Conservation (phyloP, 2,113 vertebrate species). For the Anguilla japonica region DNA sequence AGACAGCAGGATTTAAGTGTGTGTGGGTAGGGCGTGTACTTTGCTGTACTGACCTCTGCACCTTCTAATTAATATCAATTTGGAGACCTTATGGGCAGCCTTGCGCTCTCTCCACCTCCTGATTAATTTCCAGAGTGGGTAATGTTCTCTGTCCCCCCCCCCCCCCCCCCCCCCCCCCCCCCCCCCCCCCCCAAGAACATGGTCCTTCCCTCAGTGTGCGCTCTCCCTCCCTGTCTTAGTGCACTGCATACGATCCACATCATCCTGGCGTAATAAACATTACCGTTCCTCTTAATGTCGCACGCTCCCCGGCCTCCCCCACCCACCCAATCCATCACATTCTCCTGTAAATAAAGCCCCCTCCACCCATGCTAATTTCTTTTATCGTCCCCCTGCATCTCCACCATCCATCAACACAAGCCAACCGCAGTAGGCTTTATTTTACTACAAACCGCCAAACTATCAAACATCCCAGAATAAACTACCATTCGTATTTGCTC, state of each 20-base stretch:
- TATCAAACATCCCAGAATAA: conserved; percentile 17
- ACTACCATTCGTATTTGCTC: conserved; percentile 2
- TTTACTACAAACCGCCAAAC: conserved; percentile 21
- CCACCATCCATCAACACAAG: conserved; percentile 24
- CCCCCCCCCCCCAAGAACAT: neutral
- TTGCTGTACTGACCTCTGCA: neutral
- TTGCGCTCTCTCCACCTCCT: neutral
- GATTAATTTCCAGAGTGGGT: neutral
- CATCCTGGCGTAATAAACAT: neutral
- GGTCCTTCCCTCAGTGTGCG: neutral
- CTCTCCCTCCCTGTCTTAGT: neutral
- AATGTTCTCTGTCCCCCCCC: neutral
- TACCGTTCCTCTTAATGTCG: neutral
- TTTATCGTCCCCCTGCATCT: conserved; percentile 21
- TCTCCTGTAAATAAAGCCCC: conserved; percentile 23
- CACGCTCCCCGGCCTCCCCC: neutral
- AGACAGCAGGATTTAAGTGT: neutral
- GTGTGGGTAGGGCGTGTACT: neutral
- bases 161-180: neutral
- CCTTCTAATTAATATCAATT: neutral
- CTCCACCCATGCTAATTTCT: conserved; percentile 19
- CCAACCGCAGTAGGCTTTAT: conserved; percentile 23
- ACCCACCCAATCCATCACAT: conserved; percentile 23
- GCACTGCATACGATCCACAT: neutral
- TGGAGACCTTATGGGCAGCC: neutral